Conservation (phyloP, 2,888 invertebrate species). For the Pycnomerus fuliginosus region DNA sequence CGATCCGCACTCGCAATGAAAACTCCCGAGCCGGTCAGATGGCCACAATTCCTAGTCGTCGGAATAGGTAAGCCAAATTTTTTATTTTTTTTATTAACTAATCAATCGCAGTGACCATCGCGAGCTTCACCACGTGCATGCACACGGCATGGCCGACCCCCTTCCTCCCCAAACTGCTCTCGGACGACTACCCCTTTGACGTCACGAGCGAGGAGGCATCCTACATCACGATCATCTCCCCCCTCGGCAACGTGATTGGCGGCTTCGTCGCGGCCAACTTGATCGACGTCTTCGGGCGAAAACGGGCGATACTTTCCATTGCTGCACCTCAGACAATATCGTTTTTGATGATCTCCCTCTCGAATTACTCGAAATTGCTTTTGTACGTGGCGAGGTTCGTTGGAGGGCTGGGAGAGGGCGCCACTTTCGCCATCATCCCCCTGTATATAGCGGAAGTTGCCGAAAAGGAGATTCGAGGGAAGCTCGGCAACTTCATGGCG, state of each 20-base stretch:
- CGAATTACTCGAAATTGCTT: constrained; percentile 14
- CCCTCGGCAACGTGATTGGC: constrained; percentile 33
- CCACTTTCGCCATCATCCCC: constrained; percentile 31
- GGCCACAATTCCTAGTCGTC: too few relatives aligned
- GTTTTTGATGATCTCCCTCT: constrained; percentile 26
- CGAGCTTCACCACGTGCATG: constrained; percentile 28
- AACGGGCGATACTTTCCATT: constrained; percentile 28
- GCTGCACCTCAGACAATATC: constrained; percentile 29
- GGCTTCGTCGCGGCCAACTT: constrained; percentile 26
- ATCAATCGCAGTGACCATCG: constrained; percentile 15
- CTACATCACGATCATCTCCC: constrained; percentile 33
- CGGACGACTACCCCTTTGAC: constrained; percentile 30
- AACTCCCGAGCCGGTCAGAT: too few relatives aligned
- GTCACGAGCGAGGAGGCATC: constrained; percentile 34
- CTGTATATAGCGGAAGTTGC: constrained; percentile 40
- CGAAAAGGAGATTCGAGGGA: constrained; percentile 28
- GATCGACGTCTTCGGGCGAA: constrained; percentile 33
- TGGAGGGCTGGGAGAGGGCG: constrained; percentile 38
- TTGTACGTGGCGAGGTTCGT: constrained; percentile 30
- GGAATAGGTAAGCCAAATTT: too few relatives aligned
- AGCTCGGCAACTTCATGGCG: constrained; percentile 25
- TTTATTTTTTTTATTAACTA: too few relatives aligned
- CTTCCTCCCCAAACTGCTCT: constrained; percentile 31
- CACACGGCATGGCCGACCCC: constrained; percentile 36
- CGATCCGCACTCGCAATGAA: too few relatives aligned